Evolutionary conservation across 2,888 invertebrate genomes (phyloP).

Genomic region (Erebia aethiops): DNA sequence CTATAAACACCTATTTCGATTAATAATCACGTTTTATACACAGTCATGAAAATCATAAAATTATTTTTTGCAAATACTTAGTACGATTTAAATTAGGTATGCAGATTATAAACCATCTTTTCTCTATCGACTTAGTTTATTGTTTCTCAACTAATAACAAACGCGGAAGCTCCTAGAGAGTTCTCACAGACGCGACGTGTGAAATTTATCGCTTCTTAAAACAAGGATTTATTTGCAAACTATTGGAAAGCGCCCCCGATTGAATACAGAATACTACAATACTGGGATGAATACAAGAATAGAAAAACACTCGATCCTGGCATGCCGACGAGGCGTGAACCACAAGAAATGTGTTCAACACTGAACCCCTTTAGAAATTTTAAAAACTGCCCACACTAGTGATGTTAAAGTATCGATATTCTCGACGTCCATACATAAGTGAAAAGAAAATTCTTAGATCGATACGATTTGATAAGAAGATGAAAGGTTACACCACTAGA

Average conservation of each 20-base stretch:
- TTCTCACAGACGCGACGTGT: slow-evolving; percentile 8
- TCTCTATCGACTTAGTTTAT: slow-evolving; percentile 2
- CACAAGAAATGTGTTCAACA: slow-evolving; percentile 31
- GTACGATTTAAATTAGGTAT: neutral
- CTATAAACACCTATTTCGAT: too few relatives aligned
- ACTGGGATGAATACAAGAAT: slow-evolving; percentile 21
- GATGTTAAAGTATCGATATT: neutral
- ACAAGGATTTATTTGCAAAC: slow-evolving; percentile 36
- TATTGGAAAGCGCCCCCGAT: slow-evolving; percentile 36
- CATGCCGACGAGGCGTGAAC: slow-evolving; percentile 38
- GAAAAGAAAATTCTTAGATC: too few relatives aligned
- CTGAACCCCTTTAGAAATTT: slow-evolving; percentile 33
- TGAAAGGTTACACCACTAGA: too few relatives aligned
- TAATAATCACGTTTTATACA: too few relatives aligned
- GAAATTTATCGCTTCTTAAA: slow-evolving; percentile 34
- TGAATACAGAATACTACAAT: slow-evolving; percentile 28
- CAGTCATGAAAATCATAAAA: too few relatives aligned
- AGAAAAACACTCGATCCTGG: slow-evolving; percentile 30
- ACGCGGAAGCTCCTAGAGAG: neutral
- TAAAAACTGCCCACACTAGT: slow-evolving; percentile 33
- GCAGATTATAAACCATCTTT: neutral
- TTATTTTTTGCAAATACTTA: too few relatives aligned
- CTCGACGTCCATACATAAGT: neutral
- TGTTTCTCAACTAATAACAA: slow-evolving; percentile 16
- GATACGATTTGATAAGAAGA: too few relatives aligned